Conservation (phyloP, 2,888 invertebrate genomes). For the Napeogenes sylphis region DNA sequence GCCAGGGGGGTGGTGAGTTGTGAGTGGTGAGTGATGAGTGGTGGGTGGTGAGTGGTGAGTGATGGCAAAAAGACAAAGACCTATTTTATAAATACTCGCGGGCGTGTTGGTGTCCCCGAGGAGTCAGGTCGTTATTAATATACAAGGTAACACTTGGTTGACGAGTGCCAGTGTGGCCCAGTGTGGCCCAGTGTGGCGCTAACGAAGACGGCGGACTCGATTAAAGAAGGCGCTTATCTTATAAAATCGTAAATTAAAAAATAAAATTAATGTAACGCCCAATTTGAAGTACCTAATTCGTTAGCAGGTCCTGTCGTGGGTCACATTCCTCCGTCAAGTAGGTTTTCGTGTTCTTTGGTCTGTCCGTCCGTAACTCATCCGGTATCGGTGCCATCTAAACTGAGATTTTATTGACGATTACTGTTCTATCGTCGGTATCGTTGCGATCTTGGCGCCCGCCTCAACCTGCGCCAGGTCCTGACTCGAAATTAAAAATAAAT, state of each 20-base stretch:
- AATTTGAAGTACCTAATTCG: conserved; percentile 68
- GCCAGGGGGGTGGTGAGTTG: conserved; percentile 41
- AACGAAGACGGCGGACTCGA: conserved; percentile 14
- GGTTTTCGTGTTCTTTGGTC: conserved; percentile 72
- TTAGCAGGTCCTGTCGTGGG: conserved; percentile 70
- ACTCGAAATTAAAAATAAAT: conserved; percentile 11
- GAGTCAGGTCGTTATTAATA: conserved; percentile 54
- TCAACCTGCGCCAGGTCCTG: conserved; percentile 43
- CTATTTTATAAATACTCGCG: conserved; percentile 55
- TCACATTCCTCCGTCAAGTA: conserved; percentile 74
- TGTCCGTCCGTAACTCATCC: conserved; percentile 74
- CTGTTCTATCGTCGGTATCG: conserved; percentile 75
- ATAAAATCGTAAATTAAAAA: conserved; percentile 36
- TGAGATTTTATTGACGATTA: conserved; percentile 78
- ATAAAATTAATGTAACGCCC: conserved; percentile 45
- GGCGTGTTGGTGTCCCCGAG: conserved; percentile 58
- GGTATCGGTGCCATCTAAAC: conserved; percentile 76
- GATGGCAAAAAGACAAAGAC: conserved; percentile 49
- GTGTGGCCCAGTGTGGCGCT: conserved; percentile 5
- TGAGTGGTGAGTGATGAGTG: neutral
- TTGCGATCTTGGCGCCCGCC: conserved; percentile 75
- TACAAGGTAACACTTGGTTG: too few species aligned
- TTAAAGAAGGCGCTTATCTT: conserved; percentile 23
- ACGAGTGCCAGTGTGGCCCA: too few species aligned
- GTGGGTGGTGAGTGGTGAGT: conserved; percentile 23